A percentile compares a stretch with the other conserved stretches of the same genome.
Conservation (phyloP, 2,797 vertebrate genomes). For the Rhinella marina region DNA sequence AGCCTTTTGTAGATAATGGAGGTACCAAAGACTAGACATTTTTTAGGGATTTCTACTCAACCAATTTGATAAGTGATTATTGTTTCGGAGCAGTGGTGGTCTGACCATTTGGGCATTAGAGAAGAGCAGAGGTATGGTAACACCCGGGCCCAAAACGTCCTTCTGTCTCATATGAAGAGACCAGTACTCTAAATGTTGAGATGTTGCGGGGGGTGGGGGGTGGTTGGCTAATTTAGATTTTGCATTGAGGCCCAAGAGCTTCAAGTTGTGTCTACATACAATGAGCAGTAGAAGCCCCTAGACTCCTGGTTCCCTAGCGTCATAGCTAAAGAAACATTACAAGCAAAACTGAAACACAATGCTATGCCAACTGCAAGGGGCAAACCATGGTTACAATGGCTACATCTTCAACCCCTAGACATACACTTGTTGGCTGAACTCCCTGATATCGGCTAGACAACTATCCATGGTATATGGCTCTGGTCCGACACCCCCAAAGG, state of each 20-base stretch:
- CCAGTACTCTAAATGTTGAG: not conserved
- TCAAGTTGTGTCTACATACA: not conserved
- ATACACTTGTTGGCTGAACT: too few species aligned
- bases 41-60: not conserved
- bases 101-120: not conserved
- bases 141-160: not conserved
- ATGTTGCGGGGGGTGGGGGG: accelerated
- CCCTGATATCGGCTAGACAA: too few species aligned
- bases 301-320: not conserved
- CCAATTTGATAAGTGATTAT: too few species aligned
- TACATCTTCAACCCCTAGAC: too few species aligned
- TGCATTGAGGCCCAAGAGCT: not conserved
- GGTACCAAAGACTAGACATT: not conserved
- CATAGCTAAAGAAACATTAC: not conserved
- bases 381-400: too few species aligned
- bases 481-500: too few species aligned
- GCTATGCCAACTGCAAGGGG: too few species aligned
- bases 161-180: not conserved
- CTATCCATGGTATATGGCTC: too few species aligned
- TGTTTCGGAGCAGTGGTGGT: not conserved
- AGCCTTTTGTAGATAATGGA: too few species aligned
- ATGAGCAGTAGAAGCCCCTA: not conserved
- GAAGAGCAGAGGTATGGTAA: not conserved
- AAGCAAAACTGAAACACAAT: too few species aligned
- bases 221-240: not conserved